Evolutionary conservation across 1,140 invertebrate genomes (phyloP).

Genomic region (Dinoponera quadriceps): DNA sequence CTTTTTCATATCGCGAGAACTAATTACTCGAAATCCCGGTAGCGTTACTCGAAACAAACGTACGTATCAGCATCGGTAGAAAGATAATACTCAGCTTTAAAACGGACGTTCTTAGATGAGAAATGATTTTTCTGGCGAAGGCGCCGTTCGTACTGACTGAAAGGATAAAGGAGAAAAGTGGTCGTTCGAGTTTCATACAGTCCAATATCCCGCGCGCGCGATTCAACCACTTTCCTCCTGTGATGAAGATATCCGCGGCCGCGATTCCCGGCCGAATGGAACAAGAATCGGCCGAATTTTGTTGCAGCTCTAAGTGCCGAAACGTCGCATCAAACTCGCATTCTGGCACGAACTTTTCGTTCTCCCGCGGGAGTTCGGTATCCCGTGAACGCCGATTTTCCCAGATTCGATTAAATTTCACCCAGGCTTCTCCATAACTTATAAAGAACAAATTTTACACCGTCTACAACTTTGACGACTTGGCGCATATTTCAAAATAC

Average conservation of each 20-base stretch:
- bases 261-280: constrained; percentile 44
- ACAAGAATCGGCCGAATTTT: constrained; percentile 37
- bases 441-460: constrained; percentile 48
- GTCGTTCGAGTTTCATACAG: constrained; percentile 49
- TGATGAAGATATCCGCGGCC: constrained; percentile 49
- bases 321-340: constrained; percentile 65
- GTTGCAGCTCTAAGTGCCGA: constrained; percentile 54
- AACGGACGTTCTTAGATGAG: background rate
- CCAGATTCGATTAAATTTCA: constrained; percentile 44
- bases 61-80: background rate
- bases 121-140: constrained; percentile 29
- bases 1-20: constrained; percentile 12
- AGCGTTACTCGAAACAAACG: background rate
- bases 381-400: constrained; percentile 47
- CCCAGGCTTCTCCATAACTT: constrained; percentile 31
- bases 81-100: constrained; percentile 6
- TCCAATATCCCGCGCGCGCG: constrained; percentile 41
- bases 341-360: constrained; percentile 40
- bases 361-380: constrained; percentile 29
- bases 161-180: constrained; percentile 4
- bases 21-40: background rate
- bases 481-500: constrained; percentile 41
- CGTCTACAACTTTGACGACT: constrained; percentile 35
- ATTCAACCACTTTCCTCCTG: constrained; percentile 23
- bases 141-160: background rate